Conservation (phyloP, 2,888 invertebrate species). For the Monopis laevigella region DNA sequence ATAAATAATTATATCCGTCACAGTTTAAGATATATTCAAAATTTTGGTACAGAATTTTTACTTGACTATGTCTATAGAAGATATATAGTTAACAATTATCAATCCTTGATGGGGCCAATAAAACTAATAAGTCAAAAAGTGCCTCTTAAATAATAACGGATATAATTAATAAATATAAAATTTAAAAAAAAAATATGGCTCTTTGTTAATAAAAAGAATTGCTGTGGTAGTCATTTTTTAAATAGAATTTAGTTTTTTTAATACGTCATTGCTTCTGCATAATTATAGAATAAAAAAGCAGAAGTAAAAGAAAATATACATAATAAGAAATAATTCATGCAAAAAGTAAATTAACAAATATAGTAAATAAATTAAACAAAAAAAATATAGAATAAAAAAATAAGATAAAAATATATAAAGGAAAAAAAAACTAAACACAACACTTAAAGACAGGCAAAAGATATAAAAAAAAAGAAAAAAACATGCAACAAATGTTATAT, state of each 20-base stretch:
- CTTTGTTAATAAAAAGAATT: conserved; percentile 8
- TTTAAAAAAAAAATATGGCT: background rate
- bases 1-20: background rate
- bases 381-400: conserved; percentile 20
- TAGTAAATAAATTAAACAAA: conserved; percentile 5
- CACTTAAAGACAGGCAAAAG: conserved; percentile 1
- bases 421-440: conserved; percentile 18
- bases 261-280: conserved; percentile 57
- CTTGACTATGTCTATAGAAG: too few species aligned
- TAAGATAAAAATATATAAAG: conserved; percentile 19
- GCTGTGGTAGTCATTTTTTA: conserved; percentile 9
- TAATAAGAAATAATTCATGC: background rate
- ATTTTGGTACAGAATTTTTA: too few species aligned
- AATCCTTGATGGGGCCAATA: too few species aligned
- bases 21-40: too few species aligned
- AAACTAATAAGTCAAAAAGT: too few species aligned
- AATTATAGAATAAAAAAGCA: conserved; percentile 45
- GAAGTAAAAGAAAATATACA: conserved; percentile 19
- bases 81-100: too few species aligned
- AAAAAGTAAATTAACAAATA: background rate
- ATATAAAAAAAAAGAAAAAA: conserved; percentile 19
- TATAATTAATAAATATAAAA: background rate
- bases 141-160: too few species aligned
- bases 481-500: conserved; percentile 31
- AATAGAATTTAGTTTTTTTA: background rate